phyloP scores from a whole-genome alignment of 1,140 invertebrate species.

The Trialeurodes vaporariorum region DNA sequence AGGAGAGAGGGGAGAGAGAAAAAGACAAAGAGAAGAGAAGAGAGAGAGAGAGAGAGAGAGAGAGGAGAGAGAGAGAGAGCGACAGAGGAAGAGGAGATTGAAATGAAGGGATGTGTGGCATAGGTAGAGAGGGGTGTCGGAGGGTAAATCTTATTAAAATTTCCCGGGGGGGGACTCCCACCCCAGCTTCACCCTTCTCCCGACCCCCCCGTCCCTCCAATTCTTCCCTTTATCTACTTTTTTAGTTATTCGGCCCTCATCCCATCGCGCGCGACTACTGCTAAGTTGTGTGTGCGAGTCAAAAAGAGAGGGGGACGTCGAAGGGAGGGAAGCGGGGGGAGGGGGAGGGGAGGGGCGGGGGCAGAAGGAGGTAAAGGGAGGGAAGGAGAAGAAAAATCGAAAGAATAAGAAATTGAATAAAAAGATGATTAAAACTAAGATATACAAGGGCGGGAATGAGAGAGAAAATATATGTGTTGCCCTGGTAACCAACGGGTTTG shows the following conservation, averaged over 20 bases:
- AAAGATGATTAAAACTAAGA: not conserved
- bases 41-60: slow-evolving; percentile 10
- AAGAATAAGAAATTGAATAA: slow-evolving; percentile 1
- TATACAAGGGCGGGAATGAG: not conserved
- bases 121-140: slow-evolving; percentile 6
- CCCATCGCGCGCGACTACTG: slow-evolving; percentile 15
- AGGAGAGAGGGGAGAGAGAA: not conserved
- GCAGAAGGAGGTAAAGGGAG: no score
- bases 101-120: not conserved
- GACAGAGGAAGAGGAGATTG: no score
- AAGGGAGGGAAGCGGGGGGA: no score
- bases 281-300: slow-evolving; percentile 3
- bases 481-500: not conserved
- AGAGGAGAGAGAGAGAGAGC: no score
- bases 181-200: no score
- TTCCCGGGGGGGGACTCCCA: slow-evolving; percentile 24
- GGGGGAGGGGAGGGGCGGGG: no score
- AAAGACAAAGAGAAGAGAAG: not conserved
- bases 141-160: slow-evolving; percentile 34
- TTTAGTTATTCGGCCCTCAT: slow-evolving; percentile 7
- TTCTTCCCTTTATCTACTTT: not conserved
- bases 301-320: not conserved
- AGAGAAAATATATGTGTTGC: not conserved
- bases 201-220: not conserved
- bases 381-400: not conserved